Evolutionary conservation across 64 coral and sea anemone genomes (phyloP).

Genomic region (Porites australiensis): DNA sequence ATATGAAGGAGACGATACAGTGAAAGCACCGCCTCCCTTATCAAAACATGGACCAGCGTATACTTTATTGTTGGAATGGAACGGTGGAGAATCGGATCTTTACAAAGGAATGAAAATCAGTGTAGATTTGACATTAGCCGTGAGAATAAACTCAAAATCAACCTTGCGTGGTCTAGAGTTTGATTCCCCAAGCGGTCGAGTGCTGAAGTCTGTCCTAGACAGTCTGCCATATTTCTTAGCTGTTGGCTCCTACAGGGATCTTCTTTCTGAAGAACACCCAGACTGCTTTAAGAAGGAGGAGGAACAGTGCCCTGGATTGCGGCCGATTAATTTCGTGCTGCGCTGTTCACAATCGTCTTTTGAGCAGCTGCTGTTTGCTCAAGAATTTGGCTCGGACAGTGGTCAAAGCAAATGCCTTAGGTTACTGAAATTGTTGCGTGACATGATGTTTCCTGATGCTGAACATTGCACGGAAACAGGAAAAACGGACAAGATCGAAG

Average conservation of each 20-base stretch:
- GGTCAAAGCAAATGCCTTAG: conserved; percentile 36
- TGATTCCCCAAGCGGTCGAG: background rate
- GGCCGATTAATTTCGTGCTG: background rate
- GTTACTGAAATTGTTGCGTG: conserved; percentile 60
- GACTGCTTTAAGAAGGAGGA: background rate
- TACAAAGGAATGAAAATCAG: conserved; percentile 41
- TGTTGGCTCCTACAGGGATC: conserved; percentile 44
- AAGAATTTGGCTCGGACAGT: conserved; percentile 17
- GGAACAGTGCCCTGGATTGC: background rate
- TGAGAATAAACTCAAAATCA: conserved; percentile 14
- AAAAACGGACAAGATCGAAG: too few species aligned
- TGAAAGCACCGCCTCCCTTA: background rate
- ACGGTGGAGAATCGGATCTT: background rate
- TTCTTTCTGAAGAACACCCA: background rate
- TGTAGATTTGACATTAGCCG: conserved; percentile 40
- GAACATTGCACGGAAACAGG: background rate
- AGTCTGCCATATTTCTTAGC: conserved; percentile 36
- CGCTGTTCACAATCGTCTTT: conserved; percentile 45
- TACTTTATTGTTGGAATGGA: conserved; percentile 20
- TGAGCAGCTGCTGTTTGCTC: conserved; percentile 31
- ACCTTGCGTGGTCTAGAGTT: background rate
- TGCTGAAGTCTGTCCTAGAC: background rate
- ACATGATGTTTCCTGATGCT: conserved; percentile 35
- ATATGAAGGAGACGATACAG: background rate
- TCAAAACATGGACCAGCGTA: conserved; percentile 29